Evolutionary conservation across 2,113 vertebrate species (phyloP).

Genomic region (Bos indicus): DNA sequence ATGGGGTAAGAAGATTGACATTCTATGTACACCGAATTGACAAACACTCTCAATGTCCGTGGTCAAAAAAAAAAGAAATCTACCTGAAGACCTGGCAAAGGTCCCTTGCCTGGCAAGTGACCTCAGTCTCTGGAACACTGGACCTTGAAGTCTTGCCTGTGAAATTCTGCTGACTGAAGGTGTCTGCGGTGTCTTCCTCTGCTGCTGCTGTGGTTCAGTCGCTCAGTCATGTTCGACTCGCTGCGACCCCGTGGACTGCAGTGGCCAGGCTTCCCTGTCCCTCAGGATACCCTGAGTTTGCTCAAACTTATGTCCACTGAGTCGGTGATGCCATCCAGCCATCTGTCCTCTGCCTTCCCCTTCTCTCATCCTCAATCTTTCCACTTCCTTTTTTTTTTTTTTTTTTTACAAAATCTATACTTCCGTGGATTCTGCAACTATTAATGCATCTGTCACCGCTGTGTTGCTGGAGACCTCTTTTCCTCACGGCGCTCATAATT

Average conservation of each 20-base stretch:
- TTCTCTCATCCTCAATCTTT: not conserved
- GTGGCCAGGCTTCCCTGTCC: not conserved
- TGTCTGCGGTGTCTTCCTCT: not conserved
- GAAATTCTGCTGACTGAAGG: not conserved
- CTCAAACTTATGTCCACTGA: not conserved
- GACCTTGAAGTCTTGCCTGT: not conserved
- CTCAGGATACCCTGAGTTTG: rapidly evolving
- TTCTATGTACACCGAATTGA: not conserved
- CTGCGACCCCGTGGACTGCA: rapidly evolving
- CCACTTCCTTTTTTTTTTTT: not conserved
- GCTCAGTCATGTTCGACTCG: rapidly evolving
- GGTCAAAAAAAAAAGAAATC: not conserved
- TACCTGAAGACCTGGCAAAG: not conserved
- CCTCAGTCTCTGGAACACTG: not conserved
- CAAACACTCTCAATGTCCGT: not conserved
- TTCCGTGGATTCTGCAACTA: not conserved
- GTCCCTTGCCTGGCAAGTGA: not conserved
- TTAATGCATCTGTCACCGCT: not conserved
- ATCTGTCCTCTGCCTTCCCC: not conserved
- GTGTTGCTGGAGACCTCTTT: not conserved
- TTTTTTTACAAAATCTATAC: not conserved
- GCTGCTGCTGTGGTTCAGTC: rapidly evolving
- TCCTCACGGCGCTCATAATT: not conserved
- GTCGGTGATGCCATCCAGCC: not conserved
- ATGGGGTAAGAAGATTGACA: not conserved